Evolutionary conservation across 1,140 invertebrate genomes (phyloP).

Genomic region (Caenorhabditis latens): DNA sequence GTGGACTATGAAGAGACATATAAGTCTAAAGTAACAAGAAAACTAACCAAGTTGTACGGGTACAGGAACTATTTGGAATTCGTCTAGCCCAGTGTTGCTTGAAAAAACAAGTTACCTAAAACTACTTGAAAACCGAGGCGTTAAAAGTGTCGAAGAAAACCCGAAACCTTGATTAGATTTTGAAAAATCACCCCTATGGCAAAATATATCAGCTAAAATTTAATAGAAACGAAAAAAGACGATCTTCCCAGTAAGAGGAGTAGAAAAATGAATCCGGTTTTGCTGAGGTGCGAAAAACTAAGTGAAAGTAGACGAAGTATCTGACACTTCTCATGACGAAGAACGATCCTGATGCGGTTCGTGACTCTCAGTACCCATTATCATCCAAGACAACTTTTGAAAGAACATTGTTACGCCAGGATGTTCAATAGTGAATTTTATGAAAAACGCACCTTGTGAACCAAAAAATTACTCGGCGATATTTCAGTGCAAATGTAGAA

Average conservation of each 20-base stretch:
- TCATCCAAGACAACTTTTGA: not conserved
- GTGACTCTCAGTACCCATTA: not conserved
- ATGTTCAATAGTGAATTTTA: no score
- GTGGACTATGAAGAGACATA: no score
- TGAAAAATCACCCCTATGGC: no score
- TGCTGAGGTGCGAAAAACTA: constrained; percentile 14
- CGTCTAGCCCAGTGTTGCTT: no score
- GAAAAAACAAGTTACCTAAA: no score
- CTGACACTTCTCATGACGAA: not conserved
- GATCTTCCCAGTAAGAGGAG: not conserved
- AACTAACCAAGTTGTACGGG: no score
- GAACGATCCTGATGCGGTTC: not conserved
- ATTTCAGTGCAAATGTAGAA: constrained; percentile 62
- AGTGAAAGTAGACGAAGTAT: constrained; percentile 51
- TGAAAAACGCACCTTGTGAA: constrained; percentile 50
- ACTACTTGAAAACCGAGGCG: no score
- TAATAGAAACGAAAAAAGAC: not conserved
- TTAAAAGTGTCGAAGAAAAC: no score
- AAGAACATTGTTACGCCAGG: no score
- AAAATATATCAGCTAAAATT: not conserved
- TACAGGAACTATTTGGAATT: no score
- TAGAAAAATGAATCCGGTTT: constrained; percentile 29
- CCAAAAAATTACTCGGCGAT: constrained; percentile 50
- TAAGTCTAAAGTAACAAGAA: no score
- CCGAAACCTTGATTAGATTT: no score